A percentile compares a stretch with the other conserved stretches of the same genome.
Conservation (phyloP, 2,888 invertebrate genomes). For the Melinopterus prodromus region DNA sequence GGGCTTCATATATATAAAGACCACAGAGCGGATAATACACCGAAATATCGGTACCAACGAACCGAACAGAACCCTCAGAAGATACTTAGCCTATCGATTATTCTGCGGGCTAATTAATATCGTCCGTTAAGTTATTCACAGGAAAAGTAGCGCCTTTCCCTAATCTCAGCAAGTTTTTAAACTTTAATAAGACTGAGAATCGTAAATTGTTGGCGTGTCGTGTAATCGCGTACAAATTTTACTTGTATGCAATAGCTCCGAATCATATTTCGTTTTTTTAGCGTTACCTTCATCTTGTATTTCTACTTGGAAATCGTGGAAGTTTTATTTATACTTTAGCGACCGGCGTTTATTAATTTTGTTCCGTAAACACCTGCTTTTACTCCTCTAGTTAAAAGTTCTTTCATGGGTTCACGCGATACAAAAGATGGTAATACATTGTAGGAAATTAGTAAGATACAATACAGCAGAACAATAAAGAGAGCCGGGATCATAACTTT, state of each 20-base stretch:
- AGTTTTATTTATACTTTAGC: too few relatives aligned
- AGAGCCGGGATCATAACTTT: neutral
- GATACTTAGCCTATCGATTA: conserved; percentile 4
- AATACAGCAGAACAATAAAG: neutral
- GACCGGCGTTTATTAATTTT: too few relatives aligned
- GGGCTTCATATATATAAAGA: neutral
- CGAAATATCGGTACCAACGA: neutral
- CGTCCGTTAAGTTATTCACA: neutral
- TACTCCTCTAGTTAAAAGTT: too few relatives aligned
- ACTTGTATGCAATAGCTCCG: too few relatives aligned
- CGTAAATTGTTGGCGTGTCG: neutral
- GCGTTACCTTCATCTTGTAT: too few relatives aligned
- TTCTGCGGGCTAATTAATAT: neutral
- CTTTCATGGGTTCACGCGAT: too few relatives aligned
- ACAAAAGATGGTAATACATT: neutral
- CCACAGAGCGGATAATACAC: neutral
- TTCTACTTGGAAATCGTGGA: too few relatives aligned
- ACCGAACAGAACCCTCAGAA: neutral
- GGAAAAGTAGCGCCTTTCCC: neutral
- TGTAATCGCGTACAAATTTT: neutral
- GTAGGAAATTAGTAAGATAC: neutral
- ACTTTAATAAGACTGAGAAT: neutral
- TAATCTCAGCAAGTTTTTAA: neutral
- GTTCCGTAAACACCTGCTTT: too few relatives aligned
- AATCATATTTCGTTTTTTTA: too few relatives aligned